phyloP scores from a whole-genome alignment of 2,113 vertebrate species.

The Laticauda laticaudata region DNA sequence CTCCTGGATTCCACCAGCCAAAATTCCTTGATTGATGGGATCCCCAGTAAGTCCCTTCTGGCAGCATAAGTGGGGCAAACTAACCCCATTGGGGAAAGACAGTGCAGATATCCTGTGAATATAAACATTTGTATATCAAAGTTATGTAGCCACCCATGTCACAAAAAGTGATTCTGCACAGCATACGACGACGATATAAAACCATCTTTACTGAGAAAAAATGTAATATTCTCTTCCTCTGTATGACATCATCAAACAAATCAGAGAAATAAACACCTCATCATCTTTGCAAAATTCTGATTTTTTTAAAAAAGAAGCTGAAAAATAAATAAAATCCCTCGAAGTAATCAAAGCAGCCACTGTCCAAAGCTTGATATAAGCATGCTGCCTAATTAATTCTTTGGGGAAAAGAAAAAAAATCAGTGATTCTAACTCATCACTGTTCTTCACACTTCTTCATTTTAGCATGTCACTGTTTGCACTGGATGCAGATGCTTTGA shows the following conservation, averaged over 20 bases:
- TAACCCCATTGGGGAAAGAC: background rate
- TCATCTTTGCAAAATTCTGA: background rate
- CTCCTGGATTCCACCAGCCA: background rate
- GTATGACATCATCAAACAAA: constrained; percentile 27
- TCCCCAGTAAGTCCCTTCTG: background rate
- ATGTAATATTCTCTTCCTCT: background rate
- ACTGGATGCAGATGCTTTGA: background rate
- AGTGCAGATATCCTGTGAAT: background rate
- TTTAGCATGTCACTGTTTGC: background rate
- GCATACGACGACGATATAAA: background rate
- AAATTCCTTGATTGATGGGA: background rate
- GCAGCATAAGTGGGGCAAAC: background rate
- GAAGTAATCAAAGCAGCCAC: background rate
- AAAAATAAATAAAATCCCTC: background rate
- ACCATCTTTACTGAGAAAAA: background rate
- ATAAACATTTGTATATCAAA: background rate
- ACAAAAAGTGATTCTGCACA: background rate
- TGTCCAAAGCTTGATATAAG: constrained; percentile 5
- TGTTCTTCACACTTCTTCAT: background rate
- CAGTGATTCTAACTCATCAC: constrained; percentile 6
- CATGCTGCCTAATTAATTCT: constrained; percentile 6
- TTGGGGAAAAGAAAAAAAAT: constrained; percentile 6
- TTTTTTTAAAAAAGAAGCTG: background rate
- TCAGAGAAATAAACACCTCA: constrained; percentile 25
- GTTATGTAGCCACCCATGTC: background rate